Conservation (phyloP, 2,797 vertebrate species). For the Chromis chromis region DNA sequence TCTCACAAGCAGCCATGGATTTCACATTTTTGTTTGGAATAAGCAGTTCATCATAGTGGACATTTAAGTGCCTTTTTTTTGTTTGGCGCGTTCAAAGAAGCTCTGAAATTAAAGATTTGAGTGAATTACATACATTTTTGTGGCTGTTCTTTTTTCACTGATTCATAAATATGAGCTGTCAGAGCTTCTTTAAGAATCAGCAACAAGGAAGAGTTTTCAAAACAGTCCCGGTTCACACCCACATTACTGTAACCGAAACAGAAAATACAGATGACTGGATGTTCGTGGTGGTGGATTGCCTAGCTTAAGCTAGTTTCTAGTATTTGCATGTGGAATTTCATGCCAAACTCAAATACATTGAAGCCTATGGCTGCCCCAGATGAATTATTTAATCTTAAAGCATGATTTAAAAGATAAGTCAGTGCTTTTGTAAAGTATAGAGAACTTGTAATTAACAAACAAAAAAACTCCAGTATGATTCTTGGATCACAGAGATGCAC, state of each 20-base stretch:
- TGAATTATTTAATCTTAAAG: neutral
- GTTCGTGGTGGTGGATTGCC: neutral
- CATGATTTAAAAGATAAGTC: neutral
- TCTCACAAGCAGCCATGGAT: neutral
- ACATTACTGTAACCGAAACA: neutral
- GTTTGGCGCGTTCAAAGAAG: neutral
- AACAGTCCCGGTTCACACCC: no score
- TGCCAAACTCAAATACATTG: neutral
- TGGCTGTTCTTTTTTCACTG: neutral
- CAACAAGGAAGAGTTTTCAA: neutral
- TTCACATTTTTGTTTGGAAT: neutral
- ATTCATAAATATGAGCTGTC: neutral
- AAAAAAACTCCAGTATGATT: neutral
- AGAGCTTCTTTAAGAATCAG: neutral
- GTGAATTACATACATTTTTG: neutral
- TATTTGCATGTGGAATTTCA: slow-evolving; percentile 5
- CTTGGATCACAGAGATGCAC: neutral
- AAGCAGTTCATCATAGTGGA: neutral
- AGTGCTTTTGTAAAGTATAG: neutral
- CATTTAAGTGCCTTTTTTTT: neutral
- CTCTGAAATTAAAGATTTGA: neutral
- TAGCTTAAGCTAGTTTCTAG: neutral
- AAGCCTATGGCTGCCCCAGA: neutral
- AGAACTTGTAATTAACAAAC: neutral
- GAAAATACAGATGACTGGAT: neutral